Evolutionary conservation across 2,888 invertebrate genomes (phyloP).

Genomic region (Rhingia campestris): DNA sequence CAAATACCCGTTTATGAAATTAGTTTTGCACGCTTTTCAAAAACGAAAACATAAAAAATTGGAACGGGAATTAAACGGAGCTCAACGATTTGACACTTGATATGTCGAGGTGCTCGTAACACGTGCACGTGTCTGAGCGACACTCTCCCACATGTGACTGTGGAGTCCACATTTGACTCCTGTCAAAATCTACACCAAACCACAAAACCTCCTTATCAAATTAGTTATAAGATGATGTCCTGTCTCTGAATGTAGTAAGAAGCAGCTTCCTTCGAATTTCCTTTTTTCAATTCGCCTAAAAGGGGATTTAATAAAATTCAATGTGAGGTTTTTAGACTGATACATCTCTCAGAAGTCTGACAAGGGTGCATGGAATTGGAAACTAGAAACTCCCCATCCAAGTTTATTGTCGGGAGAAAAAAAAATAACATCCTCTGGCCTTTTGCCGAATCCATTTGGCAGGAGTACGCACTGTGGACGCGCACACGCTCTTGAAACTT

Average conservation of each 20-base stretch:
- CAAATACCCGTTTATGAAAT: constrained; percentile 68
- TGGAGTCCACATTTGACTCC: constrained; percentile 64
- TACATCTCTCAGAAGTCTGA: constrained; percentile 63
- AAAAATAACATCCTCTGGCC: constrained; percentile 44
- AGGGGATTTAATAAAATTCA: constrained; percentile 74
- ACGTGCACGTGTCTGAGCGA: constrained; percentile 70
- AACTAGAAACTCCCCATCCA: background rate
- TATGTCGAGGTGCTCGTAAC: constrained; percentile 77
- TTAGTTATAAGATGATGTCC: constrained; percentile 69
- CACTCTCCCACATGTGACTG: constrained; percentile 67
- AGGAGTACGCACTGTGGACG: constrained; percentile 46
- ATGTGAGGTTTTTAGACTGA: constrained; percentile 55
- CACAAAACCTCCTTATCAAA: constrained; percentile 74
- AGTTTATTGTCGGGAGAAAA: constrained; percentile 12
- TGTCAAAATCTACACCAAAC: constrained; percentile 67
- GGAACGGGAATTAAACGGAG: constrained; percentile 57
- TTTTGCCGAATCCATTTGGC: constrained; percentile 62
- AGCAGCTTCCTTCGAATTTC: constrained; percentile 54
- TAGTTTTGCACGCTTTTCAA: constrained; percentile 46
- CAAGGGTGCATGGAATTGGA: constrained; percentile 46
- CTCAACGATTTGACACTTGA: constrained; percentile 79
- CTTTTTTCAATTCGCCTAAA: constrained; percentile 71
- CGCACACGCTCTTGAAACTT: constrained; percentile 73
- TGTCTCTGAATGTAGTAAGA: constrained; percentile 52
- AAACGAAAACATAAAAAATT: constrained; percentile 21